Evolutionary conservation across 2,888 invertebrate species (phyloP).

Genomic region (Hesperia comma): DNA sequence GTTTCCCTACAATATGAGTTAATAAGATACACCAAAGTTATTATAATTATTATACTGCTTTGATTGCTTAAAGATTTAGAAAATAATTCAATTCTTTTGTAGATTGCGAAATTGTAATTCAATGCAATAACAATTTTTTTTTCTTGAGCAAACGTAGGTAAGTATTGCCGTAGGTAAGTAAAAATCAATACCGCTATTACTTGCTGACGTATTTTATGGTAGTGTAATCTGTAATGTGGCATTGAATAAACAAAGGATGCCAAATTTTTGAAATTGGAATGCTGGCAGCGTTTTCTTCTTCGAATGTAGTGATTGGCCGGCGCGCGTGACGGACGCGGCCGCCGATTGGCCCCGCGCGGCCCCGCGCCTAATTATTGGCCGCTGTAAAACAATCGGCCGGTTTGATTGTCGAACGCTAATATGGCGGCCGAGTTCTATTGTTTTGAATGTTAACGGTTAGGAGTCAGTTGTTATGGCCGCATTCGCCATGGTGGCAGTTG

Average conservation of each 20-base stretch:
- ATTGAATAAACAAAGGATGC: constrained; percentile 13
- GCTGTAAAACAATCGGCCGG: constrained; percentile 60
- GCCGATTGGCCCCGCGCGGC: constrained; percentile 63
- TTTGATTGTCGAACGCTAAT: constrained; percentile 53
- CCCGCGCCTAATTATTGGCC: constrained; percentile 71
- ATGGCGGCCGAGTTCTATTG: constrained; percentile 57
- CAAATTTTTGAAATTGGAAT: constrained; percentile 25
- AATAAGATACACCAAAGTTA: no score
- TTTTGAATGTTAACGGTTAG: constrained; percentile 37
- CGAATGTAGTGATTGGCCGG: constrained; percentile 26
- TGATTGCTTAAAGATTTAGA: no score
- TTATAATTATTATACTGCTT: no score
- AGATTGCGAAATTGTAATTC: no score
- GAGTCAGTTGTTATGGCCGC: constrained; percentile 41
- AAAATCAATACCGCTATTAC: neutral
- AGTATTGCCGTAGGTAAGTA: no score
- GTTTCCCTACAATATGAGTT: no score
- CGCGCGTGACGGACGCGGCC: constrained; percentile 20
- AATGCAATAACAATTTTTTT: no score
- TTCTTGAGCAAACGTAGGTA: no score
- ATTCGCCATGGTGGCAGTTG: constrained; percentile 31
- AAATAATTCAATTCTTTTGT: no score
- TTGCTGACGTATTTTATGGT: neutral
- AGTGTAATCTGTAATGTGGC: constrained; percentile 19
- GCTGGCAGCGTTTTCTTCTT: constrained; percentile 23